Conservation (phyloP, 2,113 vertebrate genomes). For the Hypocryptadius cinnamomeus region DNA sequence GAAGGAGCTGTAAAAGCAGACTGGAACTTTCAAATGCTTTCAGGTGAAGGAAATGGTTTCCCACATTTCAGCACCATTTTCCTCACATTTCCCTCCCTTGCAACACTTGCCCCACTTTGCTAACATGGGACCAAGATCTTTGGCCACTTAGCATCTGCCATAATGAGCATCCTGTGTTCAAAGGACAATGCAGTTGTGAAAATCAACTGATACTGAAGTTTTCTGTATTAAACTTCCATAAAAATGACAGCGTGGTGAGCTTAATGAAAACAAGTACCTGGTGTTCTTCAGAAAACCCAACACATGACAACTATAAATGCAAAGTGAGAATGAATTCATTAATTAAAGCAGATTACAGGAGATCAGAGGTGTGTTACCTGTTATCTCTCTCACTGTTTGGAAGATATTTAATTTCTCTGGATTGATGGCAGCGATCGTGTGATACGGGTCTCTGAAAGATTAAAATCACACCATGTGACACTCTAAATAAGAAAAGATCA, state of each 20-base stretch:
- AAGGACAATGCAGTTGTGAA: background rate
- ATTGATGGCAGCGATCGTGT: conserved; percentile 89
- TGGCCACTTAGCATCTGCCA: background rate
- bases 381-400: conserved; percentile 93
- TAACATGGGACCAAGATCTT: background rate
- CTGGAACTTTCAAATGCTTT: background rate
- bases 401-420: conserved; percentile 91
- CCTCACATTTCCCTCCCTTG: background rate
- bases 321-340: background rate
- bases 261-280: background rate
- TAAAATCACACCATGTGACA: background rate
- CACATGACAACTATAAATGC: background rate
- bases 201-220: background rate
- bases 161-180: background rate
- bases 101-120: background rate
- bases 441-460: conserved; percentile 87
- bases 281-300: background rate
- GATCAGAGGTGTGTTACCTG: conserved; percentile 75
- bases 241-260: accelerated
- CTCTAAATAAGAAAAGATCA: background rate
- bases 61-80: background rate
- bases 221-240: background rate
- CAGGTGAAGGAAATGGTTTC: background rate
- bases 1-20: background rate
- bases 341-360: background rate